These are phyloP conservation scores for Podilymbus podiceps DNA, from an alignment of 2,113 vertebrate species.

Conservation along the genomic window DNA sequence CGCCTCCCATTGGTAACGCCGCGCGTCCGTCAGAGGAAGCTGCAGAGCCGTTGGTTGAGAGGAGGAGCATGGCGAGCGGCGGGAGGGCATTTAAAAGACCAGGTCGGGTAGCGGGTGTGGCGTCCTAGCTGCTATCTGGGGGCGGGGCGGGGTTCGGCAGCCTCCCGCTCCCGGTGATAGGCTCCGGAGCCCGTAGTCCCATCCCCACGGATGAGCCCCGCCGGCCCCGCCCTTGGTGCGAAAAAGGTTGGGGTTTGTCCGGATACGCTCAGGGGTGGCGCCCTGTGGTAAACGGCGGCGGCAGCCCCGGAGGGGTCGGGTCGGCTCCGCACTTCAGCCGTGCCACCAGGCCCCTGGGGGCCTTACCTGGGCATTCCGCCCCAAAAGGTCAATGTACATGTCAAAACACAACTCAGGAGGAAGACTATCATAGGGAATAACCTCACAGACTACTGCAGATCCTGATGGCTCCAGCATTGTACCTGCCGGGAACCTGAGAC, in stretches of 20 bases:
- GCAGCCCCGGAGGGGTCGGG: rapidly evolving
- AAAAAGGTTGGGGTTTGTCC: not conserved
- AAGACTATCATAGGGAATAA: rapidly evolving
- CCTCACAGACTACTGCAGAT: rapidly evolving
- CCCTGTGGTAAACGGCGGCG: rapidly evolving
- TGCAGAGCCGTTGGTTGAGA: not conserved
- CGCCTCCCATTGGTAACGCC: not conserved
- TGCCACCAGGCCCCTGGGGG: rapidly evolving
- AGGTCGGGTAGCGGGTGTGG: rapidly evolving
- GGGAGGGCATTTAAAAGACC: not conserved
- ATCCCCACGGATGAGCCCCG: rapidly evolving
- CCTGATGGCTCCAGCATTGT: rapidly evolving
- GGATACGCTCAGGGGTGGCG: rapidly evolving
- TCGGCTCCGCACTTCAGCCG: rapidly evolving
- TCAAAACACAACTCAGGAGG: too few species aligned
- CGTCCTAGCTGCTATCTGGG: too few species aligned
- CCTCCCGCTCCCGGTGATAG: not conserved
- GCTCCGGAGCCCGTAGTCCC: not conserved
- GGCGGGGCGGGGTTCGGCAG: too few species aligned
- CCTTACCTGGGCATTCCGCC: rapidly evolving
- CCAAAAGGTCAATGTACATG: rapidly evolving
- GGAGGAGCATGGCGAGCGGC: rapidly evolving
- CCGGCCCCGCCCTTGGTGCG: too few species aligned
- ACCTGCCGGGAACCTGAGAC: not conserved
- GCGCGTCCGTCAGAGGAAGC: rapidly evolving